These are phyloP conservation scores for Elachura formosa DNA, from an alignment of 2,113 vertebrate genomes.

Conservation along the genomic window DNA sequence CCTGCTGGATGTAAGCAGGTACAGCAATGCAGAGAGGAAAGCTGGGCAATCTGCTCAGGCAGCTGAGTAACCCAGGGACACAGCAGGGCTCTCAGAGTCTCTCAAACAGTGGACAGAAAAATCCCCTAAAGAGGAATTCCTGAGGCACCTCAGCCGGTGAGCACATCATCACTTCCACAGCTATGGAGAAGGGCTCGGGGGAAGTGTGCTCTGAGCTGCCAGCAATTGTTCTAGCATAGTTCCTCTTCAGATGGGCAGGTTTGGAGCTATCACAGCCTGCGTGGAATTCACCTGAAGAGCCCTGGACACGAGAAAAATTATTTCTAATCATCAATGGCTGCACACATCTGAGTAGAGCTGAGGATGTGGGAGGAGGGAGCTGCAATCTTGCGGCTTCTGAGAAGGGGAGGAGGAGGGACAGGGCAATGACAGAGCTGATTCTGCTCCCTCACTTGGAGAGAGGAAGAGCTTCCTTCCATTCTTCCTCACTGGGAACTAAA, in stretches of 20 bases:
- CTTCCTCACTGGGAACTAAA: not conserved
- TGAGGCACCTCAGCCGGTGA: not conserved
- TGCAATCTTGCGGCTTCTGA: conserved; percentile 31
- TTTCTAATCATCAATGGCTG: conserved; percentile 15
- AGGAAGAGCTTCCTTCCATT: not conserved
- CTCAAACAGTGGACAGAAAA: not conserved
- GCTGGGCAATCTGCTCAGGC: not conserved
- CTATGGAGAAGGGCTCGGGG: conserved; percentile 43
- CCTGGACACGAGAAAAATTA: not conserved
- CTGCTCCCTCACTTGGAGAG: not conserved
- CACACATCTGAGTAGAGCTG: not conserved
- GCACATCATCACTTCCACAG: not conserved
- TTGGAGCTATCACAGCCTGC: not conserved
- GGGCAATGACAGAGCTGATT: not conserved
- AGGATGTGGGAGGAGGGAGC: conserved; percentile 41
- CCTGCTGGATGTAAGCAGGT: not conserved
- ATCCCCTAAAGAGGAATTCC: not conserved
- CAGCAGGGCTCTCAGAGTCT: not conserved
- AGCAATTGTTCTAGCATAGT: conserved; percentile 4
- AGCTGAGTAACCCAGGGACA: not conserved
- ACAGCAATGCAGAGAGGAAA: not conserved
- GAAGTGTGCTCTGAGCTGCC: conserved; percentile 30
- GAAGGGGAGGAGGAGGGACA: not conserved
- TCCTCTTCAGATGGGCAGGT: not conserved
- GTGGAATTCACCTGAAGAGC: conserved; percentile 62